phyloP scores from a whole-genome alignment of 2,113 vertebrate genomes.

The Neolamprologus hecqui region DNA sequence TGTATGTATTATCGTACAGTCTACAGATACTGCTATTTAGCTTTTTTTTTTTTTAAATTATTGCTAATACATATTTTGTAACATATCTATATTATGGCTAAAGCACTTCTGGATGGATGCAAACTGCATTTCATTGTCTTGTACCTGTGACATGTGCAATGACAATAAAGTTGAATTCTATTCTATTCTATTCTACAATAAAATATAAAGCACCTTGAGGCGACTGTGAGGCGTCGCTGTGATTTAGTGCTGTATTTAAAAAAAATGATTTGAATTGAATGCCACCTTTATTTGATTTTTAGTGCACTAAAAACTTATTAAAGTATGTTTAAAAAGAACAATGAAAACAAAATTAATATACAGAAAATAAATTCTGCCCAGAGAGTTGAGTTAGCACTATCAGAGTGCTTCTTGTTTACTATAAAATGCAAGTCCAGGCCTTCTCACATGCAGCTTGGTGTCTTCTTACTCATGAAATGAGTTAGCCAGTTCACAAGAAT shows the following conservation, averaged over 20 bases:
- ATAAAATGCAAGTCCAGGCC: not conserved
- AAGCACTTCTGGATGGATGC: not conserved
- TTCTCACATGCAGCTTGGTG: not conserved
- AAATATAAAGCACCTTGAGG: not conserved
- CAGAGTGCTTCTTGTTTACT: not conserved
- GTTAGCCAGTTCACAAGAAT: not conserved
- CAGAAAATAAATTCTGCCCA: not conserved
- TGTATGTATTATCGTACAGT: not conserved
- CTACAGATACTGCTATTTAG: not conserved
- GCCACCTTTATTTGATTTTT: not conserved
- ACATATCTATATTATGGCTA: not conserved
- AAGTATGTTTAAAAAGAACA: not conserved
- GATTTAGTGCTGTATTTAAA: not conserved
- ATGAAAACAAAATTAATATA: not conserved
- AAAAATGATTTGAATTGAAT: not conserved
- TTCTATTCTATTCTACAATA: not conserved
- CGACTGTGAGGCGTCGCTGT: not conserved
- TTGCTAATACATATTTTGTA: not conserved
- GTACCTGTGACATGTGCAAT: not conserved
- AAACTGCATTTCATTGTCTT: not conserved
- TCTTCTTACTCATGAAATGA: not conserved
- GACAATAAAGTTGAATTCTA: not conserved
- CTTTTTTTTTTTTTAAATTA: fast-evolving
- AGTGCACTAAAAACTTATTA: not conserved
- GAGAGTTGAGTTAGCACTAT: not conserved